Conservation (phyloP, 2,797 vertebrate species). For the Aldrovandia affinis region DNA sequence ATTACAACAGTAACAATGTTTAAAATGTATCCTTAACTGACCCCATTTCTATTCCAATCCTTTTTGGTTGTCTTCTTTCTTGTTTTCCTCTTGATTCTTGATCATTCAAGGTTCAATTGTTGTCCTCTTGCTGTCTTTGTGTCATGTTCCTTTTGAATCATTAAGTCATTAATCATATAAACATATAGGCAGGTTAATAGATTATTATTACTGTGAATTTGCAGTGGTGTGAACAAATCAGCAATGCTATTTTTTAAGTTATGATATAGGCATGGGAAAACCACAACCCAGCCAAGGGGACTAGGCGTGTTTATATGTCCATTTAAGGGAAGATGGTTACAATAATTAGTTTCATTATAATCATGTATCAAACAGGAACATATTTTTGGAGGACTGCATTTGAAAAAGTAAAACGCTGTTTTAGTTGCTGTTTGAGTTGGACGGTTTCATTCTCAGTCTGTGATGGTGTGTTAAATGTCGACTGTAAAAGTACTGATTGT, state of each 20-base stretch:
- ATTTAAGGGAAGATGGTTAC: not conserved
- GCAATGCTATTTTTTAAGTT: not conserved
- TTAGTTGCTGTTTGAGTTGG: not conserved
- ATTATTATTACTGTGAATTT: not conserved
- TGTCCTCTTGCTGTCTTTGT: not conserved
- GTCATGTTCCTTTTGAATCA: not conserved
- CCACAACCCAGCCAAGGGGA: not conserved
- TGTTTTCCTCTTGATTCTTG: not conserved
- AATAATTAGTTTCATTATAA: not conserved
- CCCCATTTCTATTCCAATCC: not conserved
- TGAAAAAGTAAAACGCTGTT: not conserved
- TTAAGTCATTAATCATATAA: not conserved
- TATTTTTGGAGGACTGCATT: not conserved
- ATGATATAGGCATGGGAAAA: not conserved
- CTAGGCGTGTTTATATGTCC: not conserved
- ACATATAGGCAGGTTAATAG: not conserved
- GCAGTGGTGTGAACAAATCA: not conserved
- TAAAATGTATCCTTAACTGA: not conserved
- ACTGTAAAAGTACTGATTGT: too few relatives aligned
- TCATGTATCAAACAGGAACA: not conserved
- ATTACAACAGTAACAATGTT: not conserved
- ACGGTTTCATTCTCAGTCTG: not conserved
- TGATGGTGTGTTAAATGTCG: too few relatives aligned
- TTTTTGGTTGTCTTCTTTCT: not conserved
- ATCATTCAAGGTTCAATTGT: not conserved